Base-by-base conservation (phyloP, 2,888 invertebrate genomes). In the Meiosimyza platycephala region DNA sequence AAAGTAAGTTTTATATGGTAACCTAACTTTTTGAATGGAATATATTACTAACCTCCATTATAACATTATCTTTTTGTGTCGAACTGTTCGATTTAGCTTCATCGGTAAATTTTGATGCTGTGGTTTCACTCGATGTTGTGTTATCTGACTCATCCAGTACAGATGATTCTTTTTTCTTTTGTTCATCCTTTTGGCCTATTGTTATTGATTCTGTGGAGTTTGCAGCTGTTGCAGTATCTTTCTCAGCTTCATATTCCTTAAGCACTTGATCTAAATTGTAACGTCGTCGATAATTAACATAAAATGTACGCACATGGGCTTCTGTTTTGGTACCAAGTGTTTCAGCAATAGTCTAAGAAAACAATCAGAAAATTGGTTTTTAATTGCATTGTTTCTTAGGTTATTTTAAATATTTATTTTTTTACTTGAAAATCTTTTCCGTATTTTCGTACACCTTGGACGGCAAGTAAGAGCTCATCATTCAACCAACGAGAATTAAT, bases 261-360 rank as follows among this genome's bases (percentile, higher is more conserved):
- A 97, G 88, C 52, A 95, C 92, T 18, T 91, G 91, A 86, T 98
- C 97, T 78, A 98, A 89, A 88, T 95, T 95, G 88, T 94, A 96
- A 72, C 95, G 92, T 79, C 95, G 92, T 64, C 96, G 92, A 88
- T 98, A 95, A 84, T 95, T 96, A 11, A 95, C 91, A 88, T 95
- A 98, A 88, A 98, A 98, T 65, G 93, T 93, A 77, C 96, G 93
- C 62, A 98, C 91, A 85, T 98, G 97, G 66, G 94, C 92, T 87
- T 97, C 98, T 1, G 95, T 96, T 89, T 98, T 98, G 68, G 96
- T 98, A 76, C 97, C 97, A 78, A 98, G 91, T 13, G 96, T 93
- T 85, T 98, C 97, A 16, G 98, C 96, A 78, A 98, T 98, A 48
- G 96, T 95, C 88, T 95, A 92, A 87, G 95, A 96, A 50, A n/a